phyloP scores from a whole-genome alignment of 2,797 vertebrate species.

The Notoglanidium macrostoma region DNA sequence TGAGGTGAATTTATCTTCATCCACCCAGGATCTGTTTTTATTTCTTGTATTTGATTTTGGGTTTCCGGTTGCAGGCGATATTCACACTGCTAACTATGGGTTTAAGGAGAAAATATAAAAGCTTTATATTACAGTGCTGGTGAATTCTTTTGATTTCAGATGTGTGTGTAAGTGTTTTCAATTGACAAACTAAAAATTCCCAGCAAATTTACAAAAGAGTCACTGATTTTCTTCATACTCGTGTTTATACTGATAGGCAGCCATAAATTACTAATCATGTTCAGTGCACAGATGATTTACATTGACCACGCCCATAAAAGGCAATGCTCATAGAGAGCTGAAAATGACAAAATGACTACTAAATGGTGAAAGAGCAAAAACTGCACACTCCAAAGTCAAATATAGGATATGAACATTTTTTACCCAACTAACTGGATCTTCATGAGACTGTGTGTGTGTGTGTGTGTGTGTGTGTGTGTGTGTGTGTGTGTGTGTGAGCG shows the following conservation, averaged over 20 bases:
- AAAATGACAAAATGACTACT: not conserved
- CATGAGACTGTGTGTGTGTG: not conserved
- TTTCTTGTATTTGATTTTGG: not conserved
- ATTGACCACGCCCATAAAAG: not conserved
- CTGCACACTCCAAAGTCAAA: not conserved
- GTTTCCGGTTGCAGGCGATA: not conserved
- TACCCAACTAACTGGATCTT: not conserved
- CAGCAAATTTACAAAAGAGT: too few species aligned
- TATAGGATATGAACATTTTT: too few species aligned
- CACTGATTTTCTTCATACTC: not conserved
- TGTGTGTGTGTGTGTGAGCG: conserved; percentile 6
- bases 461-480: conserved; percentile 5
- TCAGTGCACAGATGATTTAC: not conserved
- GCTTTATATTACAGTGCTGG: not conserved
- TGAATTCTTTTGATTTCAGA: not conserved
- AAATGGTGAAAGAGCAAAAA: too few species aligned
- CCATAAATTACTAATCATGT: not conserved
- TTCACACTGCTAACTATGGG: not conserved
- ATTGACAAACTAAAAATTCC: not conserved
- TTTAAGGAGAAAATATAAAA: not conserved
- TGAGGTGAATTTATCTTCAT: not conserved
- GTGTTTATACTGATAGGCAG: not conserved
- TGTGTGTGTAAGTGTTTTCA: not conserved
- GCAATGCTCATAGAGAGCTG: not conserved
- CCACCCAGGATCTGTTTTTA: not conserved